Percentiles rank a stretch among this genome's conserved stretches.
Conservation (phyloP, 2,888 invertebrate species). For the Parelbella ahira region DNA sequence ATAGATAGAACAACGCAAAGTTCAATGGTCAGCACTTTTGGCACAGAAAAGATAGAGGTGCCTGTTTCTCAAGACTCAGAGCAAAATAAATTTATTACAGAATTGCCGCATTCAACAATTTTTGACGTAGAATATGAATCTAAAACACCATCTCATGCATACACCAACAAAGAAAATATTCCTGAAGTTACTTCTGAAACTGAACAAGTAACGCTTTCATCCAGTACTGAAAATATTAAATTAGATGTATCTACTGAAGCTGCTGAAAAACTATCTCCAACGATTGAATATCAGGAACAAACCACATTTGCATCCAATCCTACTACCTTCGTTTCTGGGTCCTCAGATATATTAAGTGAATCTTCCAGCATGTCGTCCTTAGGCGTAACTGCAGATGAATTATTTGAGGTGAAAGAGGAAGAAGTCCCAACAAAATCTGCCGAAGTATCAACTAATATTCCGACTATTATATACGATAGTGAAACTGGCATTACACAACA, state of each 20-base stretch:
- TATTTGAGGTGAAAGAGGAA: constrained; percentile 2
- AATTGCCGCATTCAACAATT: no score
- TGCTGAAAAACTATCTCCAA: constrained; percentile 4
- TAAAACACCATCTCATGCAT: not conserved
- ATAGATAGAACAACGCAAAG: constrained; percentile 12
- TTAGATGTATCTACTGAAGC: not conserved
- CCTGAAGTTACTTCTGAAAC: constrained; percentile 3
- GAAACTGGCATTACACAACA: not conserved
- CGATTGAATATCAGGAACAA: constrained; percentile 8
- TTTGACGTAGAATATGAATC: not conserved
- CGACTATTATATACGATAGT: not conserved
- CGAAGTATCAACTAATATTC: not conserved
- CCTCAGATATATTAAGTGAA: constrained; percentile 12
- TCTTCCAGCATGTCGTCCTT: constrained; percentile 10
- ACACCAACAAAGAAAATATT: constrained; percentile 3
- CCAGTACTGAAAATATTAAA: not conserved
- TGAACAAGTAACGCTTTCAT: not conserved
- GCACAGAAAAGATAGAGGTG: no score
- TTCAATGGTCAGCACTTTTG: not conserved
- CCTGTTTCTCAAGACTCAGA: no score
- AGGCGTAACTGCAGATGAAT: constrained; percentile 9
- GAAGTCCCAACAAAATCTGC: not conserved
- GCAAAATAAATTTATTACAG: no score
- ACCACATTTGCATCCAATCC: not conserved
- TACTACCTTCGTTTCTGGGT: no score